Conservation (phyloP, 2,113 vertebrate genomes). For the Triplophysa dalaica region DNA sequence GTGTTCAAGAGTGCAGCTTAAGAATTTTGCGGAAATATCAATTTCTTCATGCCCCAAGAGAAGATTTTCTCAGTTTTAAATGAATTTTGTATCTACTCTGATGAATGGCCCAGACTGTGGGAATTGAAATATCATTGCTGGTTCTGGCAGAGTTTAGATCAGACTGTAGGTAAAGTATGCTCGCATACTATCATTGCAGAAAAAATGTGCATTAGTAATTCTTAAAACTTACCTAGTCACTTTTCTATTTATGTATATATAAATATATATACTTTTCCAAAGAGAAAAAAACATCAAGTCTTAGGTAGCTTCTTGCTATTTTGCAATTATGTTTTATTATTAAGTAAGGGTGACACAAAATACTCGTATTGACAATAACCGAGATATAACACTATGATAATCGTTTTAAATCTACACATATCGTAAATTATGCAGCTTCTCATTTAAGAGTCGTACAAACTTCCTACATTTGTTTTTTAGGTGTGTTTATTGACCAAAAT, state of each 20-base stretch:
- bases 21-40: slow-evolving; percentile 11
- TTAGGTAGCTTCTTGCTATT: too few species aligned
- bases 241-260: not conserved
- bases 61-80: slow-evolving; percentile 8
- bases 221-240: not conserved
- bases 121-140: slow-evolving; percentile 8
- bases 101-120: slow-evolving; percentile 26
- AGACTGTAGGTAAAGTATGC: not conserved
- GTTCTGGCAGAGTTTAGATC: not conserved
- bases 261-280: too few species aligned
- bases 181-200: slow-evolving; percentile 1
- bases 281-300: not conserved
- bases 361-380: too few species aligned
- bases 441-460: too few species aligned
- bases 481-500: too few species aligned
- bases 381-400: too few species aligned
- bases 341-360: too few species aligned
- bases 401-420: too few species aligned
- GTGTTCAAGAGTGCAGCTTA: slow-evolving; percentile 26
- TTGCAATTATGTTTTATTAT: too few species aligned
- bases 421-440: too few species aligned
- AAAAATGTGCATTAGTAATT: not conserved
- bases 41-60: not conserved
- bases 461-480: too few species aligned
- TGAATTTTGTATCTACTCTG: slow-evolving; percentile 16